Evolutionary conservation across 2,888 invertebrate genomes (phyloP).

Genomic region (Drosophila anomelani): DNA sequence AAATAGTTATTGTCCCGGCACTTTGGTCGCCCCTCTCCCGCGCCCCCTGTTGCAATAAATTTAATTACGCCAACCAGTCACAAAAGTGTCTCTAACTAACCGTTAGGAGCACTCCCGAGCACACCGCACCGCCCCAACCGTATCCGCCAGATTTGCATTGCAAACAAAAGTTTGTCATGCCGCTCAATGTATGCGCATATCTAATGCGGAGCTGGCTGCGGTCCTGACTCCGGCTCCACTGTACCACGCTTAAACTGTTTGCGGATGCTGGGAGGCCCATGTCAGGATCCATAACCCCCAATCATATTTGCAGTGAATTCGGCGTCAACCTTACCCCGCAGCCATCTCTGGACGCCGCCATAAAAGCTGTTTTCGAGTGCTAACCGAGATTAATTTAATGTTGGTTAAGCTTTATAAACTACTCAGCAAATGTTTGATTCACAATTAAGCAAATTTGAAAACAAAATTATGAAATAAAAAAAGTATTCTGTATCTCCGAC

Average conservation of each 20-base stretch:
- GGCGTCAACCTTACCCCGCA: constrained; percentile 9
- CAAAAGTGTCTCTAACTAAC: constrained; percentile 72
- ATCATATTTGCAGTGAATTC: constrained; percentile 33
- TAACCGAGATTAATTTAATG: constrained; percentile 3
- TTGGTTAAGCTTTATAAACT: not conserved
- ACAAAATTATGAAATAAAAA: not conserved
- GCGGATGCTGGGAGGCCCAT: constrained; percentile 8
- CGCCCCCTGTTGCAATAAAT: constrained; percentile 36
- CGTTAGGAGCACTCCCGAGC: constrained; percentile 29
- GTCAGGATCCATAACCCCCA: constrained; percentile 16
- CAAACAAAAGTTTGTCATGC: constrained; percentile 56
- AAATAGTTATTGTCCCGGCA: constrained; percentile 35
- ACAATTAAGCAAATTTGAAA: not conserved
- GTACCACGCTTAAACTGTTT: constrained; percentile 22
- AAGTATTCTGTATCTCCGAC: too few relatives aligned
- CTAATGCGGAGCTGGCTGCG: constrained; percentile 57
- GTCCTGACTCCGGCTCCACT: constrained; percentile 18
- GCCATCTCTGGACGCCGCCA: not conserved
- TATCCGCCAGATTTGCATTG: constrained; percentile 24
- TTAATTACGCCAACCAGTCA: constrained; percentile 71
- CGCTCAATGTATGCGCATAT: constrained; percentile 67
- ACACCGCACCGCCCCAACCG: constrained; percentile 8
- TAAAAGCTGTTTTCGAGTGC: constrained; percentile 6
- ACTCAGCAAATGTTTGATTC: not conserved
- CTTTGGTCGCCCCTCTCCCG: not conserved